phyloP scores from a whole-genome alignment of 2,888 invertebrate species.

The Leucoptera coffeella region DNA sequence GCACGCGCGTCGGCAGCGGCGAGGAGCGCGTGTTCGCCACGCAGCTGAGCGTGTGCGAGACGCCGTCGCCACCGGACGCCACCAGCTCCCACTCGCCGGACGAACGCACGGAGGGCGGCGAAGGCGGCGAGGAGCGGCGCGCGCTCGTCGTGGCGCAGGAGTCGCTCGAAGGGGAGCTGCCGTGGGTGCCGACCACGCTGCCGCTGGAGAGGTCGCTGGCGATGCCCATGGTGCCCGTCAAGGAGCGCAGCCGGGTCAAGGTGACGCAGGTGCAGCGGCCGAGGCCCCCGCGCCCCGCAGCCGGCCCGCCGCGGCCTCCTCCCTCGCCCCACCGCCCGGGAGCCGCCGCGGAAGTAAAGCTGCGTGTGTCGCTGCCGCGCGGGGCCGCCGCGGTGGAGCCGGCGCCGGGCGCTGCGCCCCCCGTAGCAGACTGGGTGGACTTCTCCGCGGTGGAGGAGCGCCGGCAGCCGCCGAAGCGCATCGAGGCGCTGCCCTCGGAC shows the following conservation, averaged over 20 bases:
- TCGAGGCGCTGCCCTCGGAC: slow-evolving; percentile 69
- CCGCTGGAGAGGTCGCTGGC: slow-evolving; percentile 79
- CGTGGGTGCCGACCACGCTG: slow-evolving; percentile 85
- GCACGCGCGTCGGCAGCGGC: slow-evolving; percentile 1
- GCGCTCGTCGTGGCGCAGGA: slow-evolving; percentile 73
- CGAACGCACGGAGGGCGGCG: no score
- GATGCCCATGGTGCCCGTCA: slow-evolving; percentile 72
- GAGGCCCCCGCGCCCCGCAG: slow-evolving; percentile 8
- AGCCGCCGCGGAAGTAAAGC: slow-evolving; percentile 22
- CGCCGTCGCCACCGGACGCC: background rate
- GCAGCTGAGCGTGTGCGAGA: background rate
- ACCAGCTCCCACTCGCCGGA: background rate
- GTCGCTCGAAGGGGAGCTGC: slow-evolving; percentile 80
- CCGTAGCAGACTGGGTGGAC: slow-evolving; percentile 68
- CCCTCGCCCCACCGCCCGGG: slow-evolving; percentile 16
- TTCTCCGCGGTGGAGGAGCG: slow-evolving; percentile 83
- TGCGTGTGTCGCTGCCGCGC: slow-evolving; percentile 24
- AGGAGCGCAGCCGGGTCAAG: slow-evolving; percentile 27
- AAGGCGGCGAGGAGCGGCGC: no score
- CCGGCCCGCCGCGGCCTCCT: slow-evolving; percentile 9
- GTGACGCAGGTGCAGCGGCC: slow-evolving; percentile 39
- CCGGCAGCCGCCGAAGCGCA: slow-evolving; percentile 73
- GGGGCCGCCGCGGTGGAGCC: slow-evolving; percentile 15
- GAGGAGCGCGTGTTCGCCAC: slow-evolving; percentile 5
- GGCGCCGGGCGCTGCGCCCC: slow-evolving; percentile 13